A percentile compares a stretch with the other conserved stretches of the same genome.
Conservation (phyloP, 53 echinoderm and acorn worm genomes). For the Crossaster papposus region DNA sequence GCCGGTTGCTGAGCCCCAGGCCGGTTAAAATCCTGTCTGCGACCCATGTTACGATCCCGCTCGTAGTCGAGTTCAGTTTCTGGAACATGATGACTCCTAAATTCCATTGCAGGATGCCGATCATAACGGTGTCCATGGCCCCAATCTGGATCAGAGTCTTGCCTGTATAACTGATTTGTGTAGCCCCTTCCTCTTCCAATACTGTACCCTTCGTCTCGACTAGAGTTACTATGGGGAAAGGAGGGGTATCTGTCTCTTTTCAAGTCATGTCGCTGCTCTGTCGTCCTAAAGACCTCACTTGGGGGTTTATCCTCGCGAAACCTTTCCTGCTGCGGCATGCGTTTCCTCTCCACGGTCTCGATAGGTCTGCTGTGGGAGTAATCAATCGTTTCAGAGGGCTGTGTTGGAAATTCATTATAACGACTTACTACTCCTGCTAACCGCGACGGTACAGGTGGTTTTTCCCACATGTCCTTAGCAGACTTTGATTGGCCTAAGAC, state of each 20-base stretch:
- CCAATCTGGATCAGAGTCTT: neutral
- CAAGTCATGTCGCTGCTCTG: slow-evolving; percentile 27
- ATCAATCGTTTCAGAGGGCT: slow-evolving; percentile 19
- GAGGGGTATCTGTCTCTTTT: slow-evolving; percentile 13
- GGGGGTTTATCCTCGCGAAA: slow-evolving; percentile 1
- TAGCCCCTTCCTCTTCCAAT: slow-evolving; percentile 11
- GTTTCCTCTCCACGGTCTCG: slow-evolving; percentile 46
- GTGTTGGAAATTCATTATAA: slow-evolving; percentile 10
- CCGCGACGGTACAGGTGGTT: neutral
- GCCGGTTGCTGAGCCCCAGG: neutral
- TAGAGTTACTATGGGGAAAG: slow-evolving; percentile 14
- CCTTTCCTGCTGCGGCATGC: slow-evolving; percentile 6
- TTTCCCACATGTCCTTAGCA: slow-evolving; percentile 43
- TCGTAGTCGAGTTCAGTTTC: neutral
- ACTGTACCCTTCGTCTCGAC: neutral
- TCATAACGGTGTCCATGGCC: neutral
- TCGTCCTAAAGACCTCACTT: neutral
- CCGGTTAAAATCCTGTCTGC: neutral
- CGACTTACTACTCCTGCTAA: neutral
- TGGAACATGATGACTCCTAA: neutral
- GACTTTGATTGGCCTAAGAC: slow-evolving; percentile 34
- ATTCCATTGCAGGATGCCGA: neutral
- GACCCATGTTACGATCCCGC: neutral
- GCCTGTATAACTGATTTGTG: neutral
- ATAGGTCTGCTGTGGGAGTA: slow-evolving; percentile 36